Evolutionary conservation across 2,113 vertebrate species (phyloP).

Genomic region (Cariama cristata): DNA sequence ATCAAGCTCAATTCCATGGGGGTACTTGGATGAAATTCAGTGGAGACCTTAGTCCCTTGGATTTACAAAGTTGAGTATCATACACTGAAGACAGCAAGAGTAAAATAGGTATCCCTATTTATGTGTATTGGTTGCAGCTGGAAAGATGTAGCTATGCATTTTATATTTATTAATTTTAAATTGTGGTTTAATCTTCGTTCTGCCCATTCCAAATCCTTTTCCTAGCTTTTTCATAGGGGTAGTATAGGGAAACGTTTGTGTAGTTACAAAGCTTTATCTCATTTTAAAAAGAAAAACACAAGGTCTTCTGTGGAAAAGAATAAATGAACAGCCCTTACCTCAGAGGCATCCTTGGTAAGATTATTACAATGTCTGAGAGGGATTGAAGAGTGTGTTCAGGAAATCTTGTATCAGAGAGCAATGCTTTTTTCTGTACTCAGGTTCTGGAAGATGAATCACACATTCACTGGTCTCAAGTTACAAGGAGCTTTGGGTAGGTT

Average conservation of each 20-base stretch:
- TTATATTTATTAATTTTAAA: not conserved
- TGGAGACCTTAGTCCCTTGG: not conserved
- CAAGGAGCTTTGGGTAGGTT: constrained; percentile 90
- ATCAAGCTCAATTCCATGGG: not conserved
- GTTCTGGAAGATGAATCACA: constrained; percentile 92
- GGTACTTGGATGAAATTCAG: not conserved
- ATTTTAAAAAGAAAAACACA: not conserved
- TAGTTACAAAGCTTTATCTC: not conserved
- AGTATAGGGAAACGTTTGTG: not conserved
- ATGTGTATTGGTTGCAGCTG: not conserved
- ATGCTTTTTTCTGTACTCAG: constrained; percentile 62
- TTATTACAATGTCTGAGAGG: not conserved
- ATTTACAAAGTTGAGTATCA: not conserved
- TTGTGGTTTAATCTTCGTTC: not conserved
- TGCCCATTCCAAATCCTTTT: not conserved
- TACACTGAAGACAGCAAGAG: not conserved
- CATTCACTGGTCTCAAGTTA: constrained; percentile 91
- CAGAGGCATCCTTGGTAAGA: not conserved
- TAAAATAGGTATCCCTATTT: not conserved
- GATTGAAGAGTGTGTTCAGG: not conserved
- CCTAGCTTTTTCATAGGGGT: not conserved
- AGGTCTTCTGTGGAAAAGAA: not conserved
- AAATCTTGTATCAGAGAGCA: not conserved
- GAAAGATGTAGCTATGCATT: not conserved
- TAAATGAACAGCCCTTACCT: not conserved